Evolutionary conservation across 2,113 vertebrate species (phyloP), one percentile per base, ranked within the genome.

Genomic region (Cercopithecus mona): DNA sequence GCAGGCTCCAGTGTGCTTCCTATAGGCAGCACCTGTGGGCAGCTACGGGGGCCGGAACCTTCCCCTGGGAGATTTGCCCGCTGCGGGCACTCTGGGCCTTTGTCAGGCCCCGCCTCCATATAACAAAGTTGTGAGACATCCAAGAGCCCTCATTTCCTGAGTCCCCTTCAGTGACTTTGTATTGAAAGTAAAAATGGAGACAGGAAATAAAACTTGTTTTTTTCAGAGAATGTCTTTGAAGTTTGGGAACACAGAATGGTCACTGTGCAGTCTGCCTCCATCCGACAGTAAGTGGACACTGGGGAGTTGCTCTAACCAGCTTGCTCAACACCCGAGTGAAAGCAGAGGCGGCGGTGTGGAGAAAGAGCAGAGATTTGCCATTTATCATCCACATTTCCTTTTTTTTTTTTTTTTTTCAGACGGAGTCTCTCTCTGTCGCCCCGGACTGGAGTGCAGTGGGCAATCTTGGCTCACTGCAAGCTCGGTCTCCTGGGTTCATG

Each of bases 161-260:
- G 27, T 81, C 38, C 79, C 76, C 40, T 87, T 52, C 64, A 13
- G n/a, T 50, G 90, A 45, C 45, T 72, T 93, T 84, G 43, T 20
- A 43, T 8, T 81, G 55, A 20, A 83, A 50, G 61, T 72, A 55
- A 93, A 90, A 86, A 52, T 72, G 75, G 55, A 48, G 38, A 43
- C 64, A 73, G 73, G 55, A 94, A 84, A 83, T 93, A 52, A 90
- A 95, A 55, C 35, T 43, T 70, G 22, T 82, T 84, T 83, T 88
- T 85, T 83, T 79, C 76, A 45, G 43, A 89, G 68, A 57, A 90
- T 35, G 23, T 6, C 61, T 68, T 30, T 22, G 94, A 94, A 76
- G 72, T 20, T 0, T 1, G 1, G 18, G 57, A 87, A 50, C 40
- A 8, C 17, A 13, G 70, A 18, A 14, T 2, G 1, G 18, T 22